phyloP scores from a whole-genome alignment of 2,888 invertebrate species.

The Ormyrus thymus region DNA sequence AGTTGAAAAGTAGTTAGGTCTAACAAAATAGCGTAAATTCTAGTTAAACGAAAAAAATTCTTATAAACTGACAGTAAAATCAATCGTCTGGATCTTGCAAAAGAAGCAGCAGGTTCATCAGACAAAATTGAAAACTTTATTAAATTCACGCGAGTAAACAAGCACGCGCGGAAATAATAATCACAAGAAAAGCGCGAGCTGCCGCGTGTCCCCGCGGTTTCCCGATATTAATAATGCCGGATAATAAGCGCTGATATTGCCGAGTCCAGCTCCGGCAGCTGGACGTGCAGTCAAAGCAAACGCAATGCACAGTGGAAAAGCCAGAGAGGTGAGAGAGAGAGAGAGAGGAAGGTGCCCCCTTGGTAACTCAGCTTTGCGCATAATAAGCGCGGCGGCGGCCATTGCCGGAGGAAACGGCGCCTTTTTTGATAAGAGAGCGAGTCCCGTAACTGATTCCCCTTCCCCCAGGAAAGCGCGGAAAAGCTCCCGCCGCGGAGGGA shows the following conservation, averaged over 20 bases:
- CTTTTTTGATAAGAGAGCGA: no score
- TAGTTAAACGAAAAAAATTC: no score
- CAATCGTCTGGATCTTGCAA: no score
- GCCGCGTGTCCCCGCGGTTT: not conserved
- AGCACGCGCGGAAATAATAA: no score
- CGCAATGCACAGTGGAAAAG: not conserved
- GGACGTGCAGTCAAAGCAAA: not conserved
- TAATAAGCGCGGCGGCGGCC: not conserved
- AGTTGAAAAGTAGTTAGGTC: no score
- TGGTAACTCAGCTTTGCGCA: not conserved
- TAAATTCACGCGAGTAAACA: no score
- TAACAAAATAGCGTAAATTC: no score
- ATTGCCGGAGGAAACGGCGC: not conserved
- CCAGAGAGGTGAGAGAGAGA: not conserved
- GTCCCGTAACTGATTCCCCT: no score
- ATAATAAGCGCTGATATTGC: not conserved
- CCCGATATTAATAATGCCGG: not conserved
- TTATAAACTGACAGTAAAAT: no score
- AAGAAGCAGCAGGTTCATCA: no score
- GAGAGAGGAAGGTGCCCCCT: not conserved
- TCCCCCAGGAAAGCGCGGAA: not conserved
- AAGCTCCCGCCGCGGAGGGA: not conserved
- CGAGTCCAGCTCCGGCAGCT: not conserved
- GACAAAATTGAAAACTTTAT: no score
- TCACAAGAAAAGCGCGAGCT: no score